These are phyloP conservation scores for Hucho hucho DNA, from an alignment of 2,113 vertebrate genomes.

Conservation along the genomic window DNA sequence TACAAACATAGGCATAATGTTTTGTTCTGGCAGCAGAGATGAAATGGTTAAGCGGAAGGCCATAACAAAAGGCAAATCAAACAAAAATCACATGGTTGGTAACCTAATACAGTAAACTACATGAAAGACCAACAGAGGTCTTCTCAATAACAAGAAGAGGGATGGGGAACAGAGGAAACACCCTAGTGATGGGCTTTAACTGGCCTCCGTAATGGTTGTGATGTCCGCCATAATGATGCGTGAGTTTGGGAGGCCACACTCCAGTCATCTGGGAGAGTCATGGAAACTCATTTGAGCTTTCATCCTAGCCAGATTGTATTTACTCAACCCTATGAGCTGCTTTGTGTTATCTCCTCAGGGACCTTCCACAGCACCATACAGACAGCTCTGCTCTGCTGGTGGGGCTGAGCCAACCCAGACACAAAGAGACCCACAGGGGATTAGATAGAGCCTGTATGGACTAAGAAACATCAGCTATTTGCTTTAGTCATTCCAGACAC, in stretches of 20 bases:
- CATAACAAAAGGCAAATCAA: slow-evolving; percentile 16
- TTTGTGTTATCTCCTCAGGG: slow-evolving; percentile 23
- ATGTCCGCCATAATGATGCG: slow-evolving; percentile 29
- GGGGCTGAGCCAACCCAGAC: slow-evolving; percentile 31
- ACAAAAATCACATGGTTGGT: slow-evolving; percentile 26
- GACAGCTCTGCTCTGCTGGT: slow-evolving; percentile 13
- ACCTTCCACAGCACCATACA: slow-evolving; percentile 40
- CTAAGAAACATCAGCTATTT: not conserved
- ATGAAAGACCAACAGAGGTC: slow-evolving; percentile 19
- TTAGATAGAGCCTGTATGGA: slow-evolving; percentile 17
- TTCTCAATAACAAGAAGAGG: slow-evolving; percentile 42
- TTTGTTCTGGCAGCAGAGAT: not conserved
- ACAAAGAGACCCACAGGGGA: slow-evolving; percentile 32
- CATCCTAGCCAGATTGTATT: slow-evolving; percentile 69
- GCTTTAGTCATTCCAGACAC: slow-evolving; percentile 18
- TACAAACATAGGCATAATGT: not conserved
- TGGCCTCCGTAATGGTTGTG: slow-evolving; percentile 5
- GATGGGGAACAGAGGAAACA: slow-evolving; percentile 22
- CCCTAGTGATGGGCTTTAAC: not conserved
- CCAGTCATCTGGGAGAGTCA: slow-evolving; percentile 53
- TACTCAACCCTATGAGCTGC: slow-evolving; percentile 51
- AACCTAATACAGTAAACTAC: slow-evolving; percentile 12
- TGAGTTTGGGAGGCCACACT: slow-evolving; percentile 58
- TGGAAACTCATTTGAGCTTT: slow-evolving; percentile 63
- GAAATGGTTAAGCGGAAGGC: not conserved